Evolutionary conservation across 2,888 invertebrate genomes (phyloP), one percentile per base, ranked within the genome.

Genomic region (Eristalis tenax): DNA sequence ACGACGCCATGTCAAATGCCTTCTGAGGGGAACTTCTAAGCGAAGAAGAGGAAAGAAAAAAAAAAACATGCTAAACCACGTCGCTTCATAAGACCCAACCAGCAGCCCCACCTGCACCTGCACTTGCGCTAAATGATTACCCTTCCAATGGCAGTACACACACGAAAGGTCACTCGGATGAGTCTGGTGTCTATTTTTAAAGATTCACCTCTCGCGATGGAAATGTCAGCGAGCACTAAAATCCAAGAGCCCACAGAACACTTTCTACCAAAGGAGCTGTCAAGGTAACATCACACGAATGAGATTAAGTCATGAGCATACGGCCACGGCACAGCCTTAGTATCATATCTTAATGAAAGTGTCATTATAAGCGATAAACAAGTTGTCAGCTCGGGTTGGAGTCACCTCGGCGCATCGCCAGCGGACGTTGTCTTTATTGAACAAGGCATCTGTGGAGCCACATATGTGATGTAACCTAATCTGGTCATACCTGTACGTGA

Each of bases 391-490:
- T 28, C 35, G 22, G 35, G 50, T 35, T 64, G 59, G 69, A 64
- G 57, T 70, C 18, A 18, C 50, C 50, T 50, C 50, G 59, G 13
- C 23, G 59, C 59, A 11, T 13, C 57, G 59, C 23, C 59, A 10
- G 50, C 18, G 50, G 50, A 50, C 50, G 50, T 50, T 38, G 26
- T 18, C 23, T 61, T 40, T 38, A 68, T 74, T 71, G 66, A 61
- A 70, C 38, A 50, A 69, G 74, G 26, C 23, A 78, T n/a, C 57
- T 3, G 10, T 70, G 57, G 11, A 35, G 76, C 66, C 50, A 50
- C 71, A 71, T 73, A 64, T 77, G 73, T 85, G 82, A 85, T 81
- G 85, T 64, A 85, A 85, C 56, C 63, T 69, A 61, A 57, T 68
- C 76, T 64, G 76, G 65, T 75, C 83, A 80, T 28, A 43, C 74